phyloP scores from a whole-genome alignment of 2,888 invertebrate genomes.

The Bursaphelenchus okinawaensis region DNA sequence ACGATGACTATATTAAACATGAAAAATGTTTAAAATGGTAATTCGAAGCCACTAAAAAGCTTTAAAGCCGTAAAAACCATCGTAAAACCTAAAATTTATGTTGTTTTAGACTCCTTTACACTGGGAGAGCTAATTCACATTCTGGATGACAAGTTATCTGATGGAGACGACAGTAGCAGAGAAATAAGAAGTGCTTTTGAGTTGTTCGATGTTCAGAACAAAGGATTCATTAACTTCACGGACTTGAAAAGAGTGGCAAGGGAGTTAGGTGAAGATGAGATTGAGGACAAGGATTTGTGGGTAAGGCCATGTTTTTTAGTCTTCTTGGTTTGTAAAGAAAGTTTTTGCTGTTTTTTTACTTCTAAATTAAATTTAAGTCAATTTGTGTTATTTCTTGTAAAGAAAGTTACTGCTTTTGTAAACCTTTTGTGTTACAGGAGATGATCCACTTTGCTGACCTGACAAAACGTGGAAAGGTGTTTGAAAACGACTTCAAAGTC shows the following conservation, averaged over 20 bases:
- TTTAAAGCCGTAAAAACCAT: too few species aligned
- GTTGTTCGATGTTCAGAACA: slow-evolving; percentile 25
- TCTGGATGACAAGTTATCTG: slow-evolving; percentile 20
- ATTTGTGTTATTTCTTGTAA: too few species aligned
- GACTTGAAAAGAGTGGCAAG: slow-evolving; percentile 28
- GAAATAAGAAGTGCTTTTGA: slow-evolving; percentile 31
- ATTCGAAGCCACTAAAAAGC: too few species aligned
- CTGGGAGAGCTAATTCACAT: slow-evolving; percentile 24
- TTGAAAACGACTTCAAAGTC: slow-evolving; percentile 27
- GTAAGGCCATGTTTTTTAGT: slow-evolving; percentile 14
- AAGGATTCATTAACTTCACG: slow-evolving; percentile 27
- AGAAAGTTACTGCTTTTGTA: too few species aligned
- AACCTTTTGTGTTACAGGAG: slow-evolving; percentile 23
- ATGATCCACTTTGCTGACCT: slow-evolving; percentile 24
- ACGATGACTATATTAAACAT: too few species aligned
- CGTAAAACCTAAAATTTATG: neutral
- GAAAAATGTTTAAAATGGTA: too few species aligned
- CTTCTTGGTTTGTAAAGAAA: too few species aligned
- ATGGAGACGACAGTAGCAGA: slow-evolving; percentile 11
- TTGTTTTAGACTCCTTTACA: slow-evolving; percentile 24
- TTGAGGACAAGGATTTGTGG: slow-evolving; percentile 25
- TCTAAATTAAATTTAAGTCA: too few species aligned
- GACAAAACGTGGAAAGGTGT: slow-evolving; percentile 19
- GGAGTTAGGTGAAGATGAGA: slow-evolving; percentile 25
- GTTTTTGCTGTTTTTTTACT: too few species aligned